phyloP scores from a whole-genome alignment of 2,888 invertebrate species.

The Eustalomyia histrio region DNA sequence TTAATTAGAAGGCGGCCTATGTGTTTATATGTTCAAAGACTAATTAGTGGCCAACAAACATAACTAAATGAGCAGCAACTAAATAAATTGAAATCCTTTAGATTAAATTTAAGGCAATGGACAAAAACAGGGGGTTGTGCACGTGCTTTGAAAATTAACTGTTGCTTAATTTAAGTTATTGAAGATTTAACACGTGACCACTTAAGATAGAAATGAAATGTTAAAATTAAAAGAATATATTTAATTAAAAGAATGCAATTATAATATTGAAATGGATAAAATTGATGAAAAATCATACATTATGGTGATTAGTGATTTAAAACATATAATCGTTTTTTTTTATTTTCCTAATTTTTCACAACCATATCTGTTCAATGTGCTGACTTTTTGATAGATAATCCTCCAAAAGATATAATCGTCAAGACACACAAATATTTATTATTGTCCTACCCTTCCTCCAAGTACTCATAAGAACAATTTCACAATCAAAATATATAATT shows the following conservation, averaged over 20 bases:
- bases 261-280: conserved; percentile 24
- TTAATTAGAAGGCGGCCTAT: neutral
- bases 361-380: too few species aligned
- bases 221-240: conserved; percentile 9
- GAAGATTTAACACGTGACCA: conserved; percentile 38
- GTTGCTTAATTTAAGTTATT: conserved; percentile 37
- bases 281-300: neutral
- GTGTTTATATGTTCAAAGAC: neutral
- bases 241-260: conserved; percentile 10
- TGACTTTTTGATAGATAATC: too few species aligned
- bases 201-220: conserved; percentile 5
- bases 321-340: too few species aligned
- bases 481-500: too few species aligned
- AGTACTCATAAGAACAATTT: too few species aligned
- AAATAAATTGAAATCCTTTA: conserved; percentile 1
- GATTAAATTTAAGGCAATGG: conserved; percentile 16
- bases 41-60: conserved; percentile 40
- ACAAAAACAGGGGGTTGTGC: neutral
- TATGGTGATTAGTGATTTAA: too few species aligned
- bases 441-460: too few species aligned
- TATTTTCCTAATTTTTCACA: too few species aligned
- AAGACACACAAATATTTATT: too few species aligned
- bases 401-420: too few species aligned
- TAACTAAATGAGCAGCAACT: conserved; percentile 32
- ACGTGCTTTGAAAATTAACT: conserved; percentile 46